phyloP scores from a whole-genome alignment of 2,113 vertebrate genomes.

The Python bivittatus region DNA sequence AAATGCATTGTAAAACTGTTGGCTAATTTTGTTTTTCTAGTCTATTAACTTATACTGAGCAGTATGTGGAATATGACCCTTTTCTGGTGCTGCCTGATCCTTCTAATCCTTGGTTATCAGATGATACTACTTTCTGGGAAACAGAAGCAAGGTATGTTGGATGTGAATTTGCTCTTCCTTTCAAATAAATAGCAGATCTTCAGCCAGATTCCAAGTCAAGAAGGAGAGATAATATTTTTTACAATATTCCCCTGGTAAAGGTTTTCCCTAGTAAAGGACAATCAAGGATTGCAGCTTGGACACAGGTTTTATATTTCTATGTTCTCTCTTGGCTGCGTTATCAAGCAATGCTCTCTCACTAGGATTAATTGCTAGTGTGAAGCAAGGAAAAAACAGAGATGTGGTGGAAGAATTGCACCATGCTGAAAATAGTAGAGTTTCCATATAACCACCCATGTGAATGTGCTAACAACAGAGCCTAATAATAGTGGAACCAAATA shows the following conservation, averaged over 20 bases:
- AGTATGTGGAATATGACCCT: constrained; percentile 97
- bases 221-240: background rate
- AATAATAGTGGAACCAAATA: background rate
- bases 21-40: constrained; percentile 69
- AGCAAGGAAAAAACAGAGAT: background rate
- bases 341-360: background rate
- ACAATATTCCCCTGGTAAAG: background rate
- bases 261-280: background rate
- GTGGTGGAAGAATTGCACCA: background rate
- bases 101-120: constrained; percentile 94
- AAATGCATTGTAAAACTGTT: background rate
- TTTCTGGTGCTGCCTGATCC: constrained; percentile 91
- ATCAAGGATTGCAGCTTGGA: background rate
- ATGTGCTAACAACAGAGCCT: background rate
- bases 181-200: background rate
- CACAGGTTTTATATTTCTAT: background rate
- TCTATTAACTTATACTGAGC: constrained; percentile 92
- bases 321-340: background rate
- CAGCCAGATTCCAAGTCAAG: background rate
- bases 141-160: constrained; percentile 87
- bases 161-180: constrained; percentile 8
- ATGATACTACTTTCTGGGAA: constrained; percentile 93
- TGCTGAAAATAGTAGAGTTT: background rate
- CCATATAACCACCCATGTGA: background rate
- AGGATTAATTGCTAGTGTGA: background rate